Base-by-base conservation (phyloP, 2,888 invertebrate genomes). In the Craniophora ligustri region DNA sequence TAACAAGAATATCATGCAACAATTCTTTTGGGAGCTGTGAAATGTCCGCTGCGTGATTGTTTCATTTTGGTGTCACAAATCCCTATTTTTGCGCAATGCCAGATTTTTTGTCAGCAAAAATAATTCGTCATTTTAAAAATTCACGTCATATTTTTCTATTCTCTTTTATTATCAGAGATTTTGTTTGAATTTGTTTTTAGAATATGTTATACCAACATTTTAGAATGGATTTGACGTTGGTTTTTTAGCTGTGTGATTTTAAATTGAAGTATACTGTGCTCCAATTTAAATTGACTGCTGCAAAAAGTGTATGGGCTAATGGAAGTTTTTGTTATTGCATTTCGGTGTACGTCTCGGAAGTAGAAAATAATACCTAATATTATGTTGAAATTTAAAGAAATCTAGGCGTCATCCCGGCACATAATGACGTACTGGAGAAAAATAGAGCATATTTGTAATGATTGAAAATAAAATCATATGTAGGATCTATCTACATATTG, bases 21-120 rank as follows among this genome's bases (percentile, higher is more conserved):
- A 63, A 74, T 58, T 71, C 76, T 68, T 65, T 58, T 53, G 76
- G 76, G 79, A 67, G 41, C 21, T 57, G 58, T 68, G 31, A 67
- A 69, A 48, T 60, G 57, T 54, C 30, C 48, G 38, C 10, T 32
- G 23, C 18, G 35, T 72, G 65, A 67, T 67, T 72, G 51, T 70
- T 61, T 65, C 40, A 68, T 68, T 67, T 65, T 38, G 31, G 4
- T 55, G 21, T 54, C 32, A 53, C 46, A 55, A 67, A 53, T 35
- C 30, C 41, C 30, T 26, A 31, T 36, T 51, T 67, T 58, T 48
- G 35, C 6, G 14, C 35, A 26, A 51, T 46, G 23, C 39, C 18
- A 26, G n/a, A 35, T 42, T 34, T 10, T n/a, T n/a, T n/a, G n/a
- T n/a, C 28, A 42, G 16, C 34, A 48, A 66, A 56, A 47, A 50